These are phyloP conservation scores for Spatulosminthurus flaviceps DNA, from an alignment of 2,888 invertebrate species.

Conservation along the genomic window DNA sequence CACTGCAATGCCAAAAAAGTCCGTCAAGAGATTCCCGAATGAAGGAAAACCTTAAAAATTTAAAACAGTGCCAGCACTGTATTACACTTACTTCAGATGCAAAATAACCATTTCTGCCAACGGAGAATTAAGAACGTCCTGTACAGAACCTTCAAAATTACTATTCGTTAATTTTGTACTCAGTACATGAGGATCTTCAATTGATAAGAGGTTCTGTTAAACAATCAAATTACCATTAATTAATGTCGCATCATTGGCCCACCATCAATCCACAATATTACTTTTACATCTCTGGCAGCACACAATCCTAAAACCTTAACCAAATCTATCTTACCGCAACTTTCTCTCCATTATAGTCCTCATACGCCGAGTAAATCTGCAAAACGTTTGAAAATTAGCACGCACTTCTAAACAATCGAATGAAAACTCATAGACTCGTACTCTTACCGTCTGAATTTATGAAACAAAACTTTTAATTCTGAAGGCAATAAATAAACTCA, in stretches of 20 bases:
- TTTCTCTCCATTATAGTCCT: slow-evolving; percentile 72
- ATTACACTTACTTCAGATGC: slow-evolving; percentile 74
- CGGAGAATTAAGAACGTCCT: slow-evolving; percentile 76
- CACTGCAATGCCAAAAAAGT: slow-evolving; percentile 66
- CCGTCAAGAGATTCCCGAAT: neutral
- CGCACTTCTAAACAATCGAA: too few species aligned
- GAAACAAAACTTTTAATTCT: too few species aligned
- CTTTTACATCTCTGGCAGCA: too few species aligned
- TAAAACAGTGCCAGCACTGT: neutral
- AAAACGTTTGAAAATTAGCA: too few species aligned
- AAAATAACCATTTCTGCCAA: slow-evolving; percentile 79
- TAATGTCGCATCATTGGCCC: too few species aligned
- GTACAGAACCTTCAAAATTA: slow-evolving; percentile 76
- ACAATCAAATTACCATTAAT: neutral
- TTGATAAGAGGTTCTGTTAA: slow-evolving; percentile 65
- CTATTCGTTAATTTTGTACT: slow-evolving; percentile 77
- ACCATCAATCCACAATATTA: too few species aligned
- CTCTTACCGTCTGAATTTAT: too few species aligned
- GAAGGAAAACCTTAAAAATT: neutral
- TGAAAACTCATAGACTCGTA: too few species aligned
- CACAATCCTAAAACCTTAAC: neutral
- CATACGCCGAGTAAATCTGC: slow-evolving; percentile 72
- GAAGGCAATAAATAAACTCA: too few species aligned
- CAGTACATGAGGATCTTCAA: slow-evolving; percentile 75
- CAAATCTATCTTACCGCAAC: slow-evolving; percentile 67